phyloP scores from a whole-genome alignment of 2,888 invertebrate genomes.

The Anorthoa munda region DNA sequence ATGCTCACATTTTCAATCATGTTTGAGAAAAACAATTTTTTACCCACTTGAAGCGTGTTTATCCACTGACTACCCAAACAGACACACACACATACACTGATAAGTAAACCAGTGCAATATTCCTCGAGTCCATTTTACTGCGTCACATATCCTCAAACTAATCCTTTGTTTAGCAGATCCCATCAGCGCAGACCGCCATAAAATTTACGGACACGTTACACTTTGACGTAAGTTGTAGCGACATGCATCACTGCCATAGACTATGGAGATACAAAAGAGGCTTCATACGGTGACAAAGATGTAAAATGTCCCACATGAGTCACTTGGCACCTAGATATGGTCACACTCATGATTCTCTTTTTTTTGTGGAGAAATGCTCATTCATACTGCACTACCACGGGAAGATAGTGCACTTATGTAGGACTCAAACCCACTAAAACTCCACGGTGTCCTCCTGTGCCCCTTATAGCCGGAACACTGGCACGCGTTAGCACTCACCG shows the following conservation, averaged over 20 bases:
- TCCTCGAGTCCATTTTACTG: background rate
- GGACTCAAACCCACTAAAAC: no score
- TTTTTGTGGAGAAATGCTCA: no score
- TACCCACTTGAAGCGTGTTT: background rate
- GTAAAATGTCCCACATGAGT: background rate
- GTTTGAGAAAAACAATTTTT: no score
- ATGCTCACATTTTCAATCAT: no score
- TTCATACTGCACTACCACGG: no score
- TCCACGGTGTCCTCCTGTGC: no score
- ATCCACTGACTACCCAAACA: background rate
- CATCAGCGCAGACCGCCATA: constrained; percentile 48
- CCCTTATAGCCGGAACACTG: no score
- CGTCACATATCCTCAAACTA: constrained; percentile 34
- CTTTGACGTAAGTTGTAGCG: constrained; percentile 33
- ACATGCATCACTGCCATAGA: constrained; percentile 47
- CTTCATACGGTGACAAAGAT: background rate
- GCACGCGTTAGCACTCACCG: no score
- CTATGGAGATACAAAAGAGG: background rate
- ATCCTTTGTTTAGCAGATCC: constrained; percentile 50
- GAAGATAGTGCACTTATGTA: no score
- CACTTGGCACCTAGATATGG: no score
- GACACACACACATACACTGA: background rate
- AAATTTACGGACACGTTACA: constrained; percentile 51
- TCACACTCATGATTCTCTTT: no score
- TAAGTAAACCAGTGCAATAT: constrained; percentile 23